These are phyloP conservation scores for Rhopalosiphum nymphaeae DNA, from an alignment of 2,888 invertebrate genomes.

Conservation along the genomic window DNA sequence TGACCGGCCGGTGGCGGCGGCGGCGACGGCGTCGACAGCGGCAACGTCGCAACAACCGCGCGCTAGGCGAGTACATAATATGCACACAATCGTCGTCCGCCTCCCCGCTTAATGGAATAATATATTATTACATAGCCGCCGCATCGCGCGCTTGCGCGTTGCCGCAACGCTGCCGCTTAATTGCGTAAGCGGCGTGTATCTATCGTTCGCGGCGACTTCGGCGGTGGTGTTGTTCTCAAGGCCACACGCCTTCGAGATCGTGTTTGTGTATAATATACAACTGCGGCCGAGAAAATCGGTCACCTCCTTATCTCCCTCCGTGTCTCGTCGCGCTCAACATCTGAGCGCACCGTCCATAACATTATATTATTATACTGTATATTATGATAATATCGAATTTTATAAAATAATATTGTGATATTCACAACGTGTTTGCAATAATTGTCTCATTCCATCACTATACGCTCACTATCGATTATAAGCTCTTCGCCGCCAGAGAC, in stretches of 20 bases:
- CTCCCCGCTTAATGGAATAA: slow-evolving; percentile 55
- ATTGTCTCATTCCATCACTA: neutral
- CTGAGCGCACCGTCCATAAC: neutral
- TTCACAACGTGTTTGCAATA: neutral
- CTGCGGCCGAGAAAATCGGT: slow-evolving; percentile 46
- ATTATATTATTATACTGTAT: neutral
- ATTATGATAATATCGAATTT: neutral
- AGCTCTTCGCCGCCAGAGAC: neutral
- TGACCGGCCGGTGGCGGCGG: slow-evolving; percentile 33
- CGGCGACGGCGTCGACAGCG: slow-evolving; percentile 15
- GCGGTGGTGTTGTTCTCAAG: slow-evolving; percentile 54
- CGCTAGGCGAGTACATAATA: slow-evolving; percentile 67
- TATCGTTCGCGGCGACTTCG: slow-evolving; percentile 24
- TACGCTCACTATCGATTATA: neutral
- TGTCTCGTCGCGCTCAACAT: neutral
- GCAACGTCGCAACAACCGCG: slow-evolving; percentile 67
- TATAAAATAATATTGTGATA: neutral
- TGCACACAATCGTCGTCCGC: slow-evolving; percentile 52
- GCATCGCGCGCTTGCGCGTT: slow-evolving; percentile 1
- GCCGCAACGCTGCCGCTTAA: slow-evolving; percentile 52
- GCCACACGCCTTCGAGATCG: slow-evolving; percentile 44
- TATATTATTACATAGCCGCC: slow-evolving; percentile 38
- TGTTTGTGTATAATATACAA: slow-evolving; percentile 10
- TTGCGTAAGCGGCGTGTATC: slow-evolving; percentile 51
- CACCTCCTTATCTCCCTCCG: slow-evolving; percentile 24